Conservation (phyloP, 2,113 vertebrate species). For the Trichomycterus rosablanca region DNA sequence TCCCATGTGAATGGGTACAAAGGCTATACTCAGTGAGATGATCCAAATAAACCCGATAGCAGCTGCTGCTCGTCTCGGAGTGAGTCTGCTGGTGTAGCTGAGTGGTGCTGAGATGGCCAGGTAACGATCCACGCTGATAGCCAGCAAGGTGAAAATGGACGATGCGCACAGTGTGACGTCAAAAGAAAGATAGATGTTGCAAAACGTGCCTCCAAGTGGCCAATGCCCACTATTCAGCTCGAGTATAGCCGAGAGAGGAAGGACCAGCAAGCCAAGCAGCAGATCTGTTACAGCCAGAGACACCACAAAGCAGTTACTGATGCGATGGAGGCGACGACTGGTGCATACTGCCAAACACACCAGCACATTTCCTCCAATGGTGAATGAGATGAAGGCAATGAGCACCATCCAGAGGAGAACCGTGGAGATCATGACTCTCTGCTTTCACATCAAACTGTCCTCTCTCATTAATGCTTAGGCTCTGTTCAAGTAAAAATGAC, state of each 20-base stretch:
- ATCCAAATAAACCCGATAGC: slow-evolving; percentile 79
- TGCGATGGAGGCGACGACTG: slow-evolving; percentile 75
- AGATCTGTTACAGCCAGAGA: slow-evolving; percentile 89
- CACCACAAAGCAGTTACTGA: slow-evolving; percentile 85
- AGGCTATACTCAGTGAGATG: slow-evolving; percentile 77
- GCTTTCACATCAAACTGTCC: not conserved
- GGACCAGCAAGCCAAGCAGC: slow-evolving; percentile 83
- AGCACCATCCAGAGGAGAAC: slow-evolving; percentile 66
- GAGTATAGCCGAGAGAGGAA: slow-evolving; percentile 80
- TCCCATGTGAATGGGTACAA: slow-evolving; percentile 85
- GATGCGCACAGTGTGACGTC: slow-evolving; percentile 87
- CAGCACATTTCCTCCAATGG: slow-evolving; percentile 78
- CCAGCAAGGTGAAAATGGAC: slow-evolving; percentile 90
- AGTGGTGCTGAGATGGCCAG: slow-evolving; percentile 81
- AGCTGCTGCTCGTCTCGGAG: slow-evolving; percentile 65
- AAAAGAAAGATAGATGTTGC: slow-evolving; percentile 84
- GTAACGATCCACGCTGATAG: slow-evolving; percentile 92
- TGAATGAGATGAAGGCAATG: slow-evolving; percentile 71
- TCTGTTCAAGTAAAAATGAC: not conserved
- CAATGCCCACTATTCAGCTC: slow-evolving; percentile 72
- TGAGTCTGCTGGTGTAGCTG: slow-evolving; percentile 76
- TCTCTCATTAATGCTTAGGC: not conserved
- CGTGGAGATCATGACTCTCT: slow-evolving; percentile 53
- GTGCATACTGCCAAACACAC: slow-evolving; percentile 84
- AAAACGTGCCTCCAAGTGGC: slow-evolving; percentile 73